Percentiles rank a stretch among this genome's conserved stretches.
phyloP scores from a whole-genome alignment of 2,113 vertebrate genomes.

The Gopherus evgoodei region DNA sequence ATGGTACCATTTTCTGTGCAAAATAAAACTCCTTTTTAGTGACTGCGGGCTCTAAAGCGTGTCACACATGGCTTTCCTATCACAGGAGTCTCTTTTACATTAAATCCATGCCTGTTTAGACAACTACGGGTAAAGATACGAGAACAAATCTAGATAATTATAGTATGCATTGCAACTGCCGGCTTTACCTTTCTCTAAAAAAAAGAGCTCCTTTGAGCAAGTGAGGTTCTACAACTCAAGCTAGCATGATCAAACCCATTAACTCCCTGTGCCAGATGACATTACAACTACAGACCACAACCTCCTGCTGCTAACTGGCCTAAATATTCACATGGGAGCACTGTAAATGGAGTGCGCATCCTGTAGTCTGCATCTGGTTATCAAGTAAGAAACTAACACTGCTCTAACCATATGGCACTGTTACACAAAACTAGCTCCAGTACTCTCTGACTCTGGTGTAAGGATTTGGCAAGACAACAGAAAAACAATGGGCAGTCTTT shows the following conservation, averaged over 20 bases:
- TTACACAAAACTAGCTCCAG: constrained; percentile 53
- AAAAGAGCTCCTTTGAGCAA: constrained; percentile 35
- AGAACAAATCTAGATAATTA: constrained; percentile 12
- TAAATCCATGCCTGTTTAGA: constrained; percentile 25
- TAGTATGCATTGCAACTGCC: neutral
- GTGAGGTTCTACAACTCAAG: constrained; percentile 56
- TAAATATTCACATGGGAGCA: constrained; percentile 73
- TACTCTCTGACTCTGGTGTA: constrained; percentile 49
- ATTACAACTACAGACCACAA: constrained; percentile 73
- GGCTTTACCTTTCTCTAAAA: neutral
- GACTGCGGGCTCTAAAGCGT: neutral
- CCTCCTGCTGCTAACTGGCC: constrained; percentile 70
- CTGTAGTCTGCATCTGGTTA: constrained; percentile 77
- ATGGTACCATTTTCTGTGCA: neutral
- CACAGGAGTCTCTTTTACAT: neutral
- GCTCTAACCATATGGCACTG: constrained; percentile 71
- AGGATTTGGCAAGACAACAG: constrained; percentile 10
- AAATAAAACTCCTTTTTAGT: constrained; percentile 1
- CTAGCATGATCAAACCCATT: constrained; percentile 75
- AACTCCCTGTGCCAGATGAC: constrained; percentile 75
- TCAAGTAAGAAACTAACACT: constrained; percentile 61
- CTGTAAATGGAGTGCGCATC: constrained; percentile 69
- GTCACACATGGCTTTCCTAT: neutral
- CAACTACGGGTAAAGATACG: neutral
- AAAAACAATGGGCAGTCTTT: constrained; percentile 16